Evolutionary conservation across 2,113 vertebrate species (phyloP), one percentile per base, ranked within the genome.

Genomic region (Thamnophis sirtalis): DNA sequence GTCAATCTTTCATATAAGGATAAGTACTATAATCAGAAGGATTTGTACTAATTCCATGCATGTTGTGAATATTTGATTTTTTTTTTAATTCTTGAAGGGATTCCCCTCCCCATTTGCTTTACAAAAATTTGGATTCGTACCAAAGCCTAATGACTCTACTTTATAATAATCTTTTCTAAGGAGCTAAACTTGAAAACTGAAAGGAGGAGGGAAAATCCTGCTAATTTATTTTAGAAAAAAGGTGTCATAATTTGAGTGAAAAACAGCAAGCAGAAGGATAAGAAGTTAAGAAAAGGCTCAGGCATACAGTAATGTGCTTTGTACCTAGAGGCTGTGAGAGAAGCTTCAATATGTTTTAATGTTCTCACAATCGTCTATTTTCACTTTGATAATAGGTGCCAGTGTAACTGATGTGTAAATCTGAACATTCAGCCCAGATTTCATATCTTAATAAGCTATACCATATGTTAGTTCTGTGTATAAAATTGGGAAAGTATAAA

Each of bases 151-250:
- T 95, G 93, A 95, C 17, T 92, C 68, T 93, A 94, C 84, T 95
- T 94, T 94, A 96, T 95, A 92, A 95, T 96, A 95, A 97, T 95
- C 95, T 96, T 96, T 94, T 95, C 8, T 49, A 95, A 96, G 84
- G 43, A 96, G 95, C 91, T 96, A 94, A 95, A 91, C 84, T 96
- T 91, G 96, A 96, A 21, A 19, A 94, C 90, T 95, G 84, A 94
- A 84, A 93, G 50, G 7, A 50, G 87, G 54, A 24, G 1, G 24
- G 60, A 51, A 93, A 93, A 94, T 24, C 2, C 53, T 93, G 90
- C 91, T 95, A 96, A 96, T 95, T 96, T 97, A 92, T 94, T 11
- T 38, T 93, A 51, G 91, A 95, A 92, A 93, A 93, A 97, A 96
- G 90, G 90, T 95, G 92, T 96, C 93, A 93, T 93, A 93, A 95